phyloP scores from a whole-genome alignment of 2,797 vertebrate species.

The Denticeps clupeoides region DNA sequence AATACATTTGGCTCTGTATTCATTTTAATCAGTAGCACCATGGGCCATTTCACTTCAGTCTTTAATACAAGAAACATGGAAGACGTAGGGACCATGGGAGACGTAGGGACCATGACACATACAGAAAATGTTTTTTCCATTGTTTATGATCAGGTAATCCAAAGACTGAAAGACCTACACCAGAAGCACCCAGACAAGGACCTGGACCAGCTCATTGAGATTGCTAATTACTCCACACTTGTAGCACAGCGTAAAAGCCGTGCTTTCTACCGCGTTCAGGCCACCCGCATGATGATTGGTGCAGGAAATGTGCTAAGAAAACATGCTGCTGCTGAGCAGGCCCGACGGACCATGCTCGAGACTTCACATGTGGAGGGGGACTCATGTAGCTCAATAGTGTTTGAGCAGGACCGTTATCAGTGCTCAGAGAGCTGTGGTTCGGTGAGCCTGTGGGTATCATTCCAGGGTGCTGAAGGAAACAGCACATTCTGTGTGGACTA shows the following conservation, averaged over 20 bases:
- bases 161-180: constrained; percentile 87
- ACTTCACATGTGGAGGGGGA: constrained; percentile 42
- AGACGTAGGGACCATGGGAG: too few relatives aligned
- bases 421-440: constrained; percentile 91
- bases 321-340: constrained; percentile 68
- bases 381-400: constrained; percentile 76
- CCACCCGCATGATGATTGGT: constrained; percentile 88
- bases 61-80: too few relatives aligned
- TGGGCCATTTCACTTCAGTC: too few relatives aligned
- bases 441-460: constrained; percentile 62
- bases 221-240: constrained; percentile 84
- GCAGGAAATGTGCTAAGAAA: constrained; percentile 87
- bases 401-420: constrained; percentile 79
- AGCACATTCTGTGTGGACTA: constrained; percentile 94
- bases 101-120: too few relatives aligned
- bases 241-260: constrained; percentile 93
- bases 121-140: too few relatives aligned
- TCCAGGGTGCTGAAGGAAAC: constrained; percentile 66
- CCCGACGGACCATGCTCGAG: constrained; percentile 40
- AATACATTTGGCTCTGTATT: too few relatives aligned
- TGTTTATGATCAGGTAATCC: constrained; percentile 84
- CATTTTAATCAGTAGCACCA: too few relatives aligned
- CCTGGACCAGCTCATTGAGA: constrained; percentile 83
- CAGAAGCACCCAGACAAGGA: constrained; percentile 92
- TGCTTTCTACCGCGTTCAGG: constrained; percentile 91